phyloP scores from a whole-genome alignment of 2,113 vertebrate species.

The Mustela lutreola region DNA sequence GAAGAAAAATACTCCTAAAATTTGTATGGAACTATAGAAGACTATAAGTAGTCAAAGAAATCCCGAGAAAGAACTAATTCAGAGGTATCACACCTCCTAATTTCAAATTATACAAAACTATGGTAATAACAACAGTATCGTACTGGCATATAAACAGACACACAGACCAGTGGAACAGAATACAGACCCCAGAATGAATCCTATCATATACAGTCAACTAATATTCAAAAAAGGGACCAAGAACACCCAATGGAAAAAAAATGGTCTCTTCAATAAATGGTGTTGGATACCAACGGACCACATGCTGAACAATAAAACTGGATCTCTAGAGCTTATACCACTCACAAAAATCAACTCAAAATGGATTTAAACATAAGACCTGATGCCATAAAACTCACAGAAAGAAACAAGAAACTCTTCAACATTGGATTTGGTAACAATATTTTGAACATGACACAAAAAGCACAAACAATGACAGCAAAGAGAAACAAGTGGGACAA shows the following conservation, averaged over 20 bases:
- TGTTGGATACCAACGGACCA: background rate
- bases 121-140: background rate
- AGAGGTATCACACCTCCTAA: background rate
- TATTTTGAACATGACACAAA: background rate
- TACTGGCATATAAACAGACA: background rate
- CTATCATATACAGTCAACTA: background rate
- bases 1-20: background rate
- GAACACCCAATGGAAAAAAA: background rate
- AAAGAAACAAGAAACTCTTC: background rate
- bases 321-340: background rate
- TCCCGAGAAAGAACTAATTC: background rate
- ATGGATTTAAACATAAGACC: background rate
- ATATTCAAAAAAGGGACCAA: background rate
- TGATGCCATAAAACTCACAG: background rate
- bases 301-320: background rate
- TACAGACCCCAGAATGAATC: background rate
- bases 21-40: background rate
- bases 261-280: background rate
- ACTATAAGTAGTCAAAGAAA: background rate
- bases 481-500: background rate
- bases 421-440: background rate
- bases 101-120: background rate
- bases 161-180: background rate
- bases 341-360: background rate
- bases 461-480: background rate